Base-by-base conservation (phyloP, 2,888 invertebrate species). In the Hedychridium roseum region DNA sequence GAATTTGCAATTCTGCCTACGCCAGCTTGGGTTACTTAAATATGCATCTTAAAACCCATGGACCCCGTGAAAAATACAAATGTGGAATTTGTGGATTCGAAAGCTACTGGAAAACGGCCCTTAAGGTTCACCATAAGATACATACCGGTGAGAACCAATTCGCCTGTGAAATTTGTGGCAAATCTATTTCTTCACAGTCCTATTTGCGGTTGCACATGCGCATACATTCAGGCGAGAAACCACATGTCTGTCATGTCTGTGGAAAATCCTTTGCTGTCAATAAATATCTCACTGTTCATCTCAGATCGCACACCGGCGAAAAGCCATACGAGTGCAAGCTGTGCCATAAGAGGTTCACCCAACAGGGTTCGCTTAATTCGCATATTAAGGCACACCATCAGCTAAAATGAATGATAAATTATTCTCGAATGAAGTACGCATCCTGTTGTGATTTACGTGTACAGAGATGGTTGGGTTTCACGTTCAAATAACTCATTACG, bases 21-120 rank as follows among this genome's bases (percentile, higher is more conserved):
- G 78, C 83, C 0, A 84, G 83, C 0, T 82, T 83, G 7, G 81
- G 83, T 20, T 73, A 83, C 9, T 68, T 85, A 1, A 82, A 81
- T 35, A 81, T 83, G 50, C 85, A 85, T 65, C 66, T 83, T 58
- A 84, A 83, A 3, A 81, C 82, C 1, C 84, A 80, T 36, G 71
- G 71, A 0, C 54, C 72, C 11, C 54, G 70, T 1, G 71, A 73
- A 28, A 74, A 71, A 30, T 63, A n/a, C 39, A 72, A 74, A 6
- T 82, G 81, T 39, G 73, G 71, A n/a, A 48, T 72, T 1, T 81
- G 81, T 42, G 57, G 77, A 17, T 82, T 81, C 47, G 79, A 80
- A 50, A 71, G 79, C 21, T 79, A 80, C 45, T 80, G 81, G 59
- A 81, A 80, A 54, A 73, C 75, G 18, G 82, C 81, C n/a, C 52